phyloP scores from a whole-genome alignment of 2,797 vertebrate species.

The Prionace glauca region DNA sequence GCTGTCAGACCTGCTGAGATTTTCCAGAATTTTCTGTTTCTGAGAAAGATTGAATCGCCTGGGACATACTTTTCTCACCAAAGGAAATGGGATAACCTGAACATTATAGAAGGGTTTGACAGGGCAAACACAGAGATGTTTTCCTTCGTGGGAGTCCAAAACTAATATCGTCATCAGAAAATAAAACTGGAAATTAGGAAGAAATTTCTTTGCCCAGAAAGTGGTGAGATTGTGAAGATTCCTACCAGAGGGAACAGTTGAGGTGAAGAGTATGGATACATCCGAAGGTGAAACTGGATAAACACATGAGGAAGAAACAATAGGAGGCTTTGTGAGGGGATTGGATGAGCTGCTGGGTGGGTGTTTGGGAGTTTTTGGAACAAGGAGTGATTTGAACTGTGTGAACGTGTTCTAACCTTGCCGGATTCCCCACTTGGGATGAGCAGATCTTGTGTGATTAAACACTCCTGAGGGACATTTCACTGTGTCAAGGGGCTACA shows the following conservation, averaged over 20 bases:
- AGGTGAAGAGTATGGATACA: neutral
- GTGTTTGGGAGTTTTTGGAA: neutral
- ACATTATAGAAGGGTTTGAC: neutral
- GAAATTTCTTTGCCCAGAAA: neutral
- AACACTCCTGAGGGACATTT: neutral
- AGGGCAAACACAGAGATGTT: neutral
- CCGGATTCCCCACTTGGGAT: neutral
- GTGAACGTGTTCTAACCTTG: neutral
- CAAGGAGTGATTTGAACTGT: neutral
- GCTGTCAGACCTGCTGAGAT: no score
- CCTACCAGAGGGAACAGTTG: neutral
- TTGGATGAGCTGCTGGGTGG: neutral
- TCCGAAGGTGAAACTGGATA: neutral
- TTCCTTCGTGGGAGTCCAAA: neutral
- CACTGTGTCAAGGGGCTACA: neutral
- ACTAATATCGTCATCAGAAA: neutral
- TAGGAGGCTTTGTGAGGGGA: neutral
- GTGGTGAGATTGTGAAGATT: neutral
- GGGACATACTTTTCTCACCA: neutral
- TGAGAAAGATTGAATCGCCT: neutral
- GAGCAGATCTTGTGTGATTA: neutral
- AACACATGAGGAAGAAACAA: neutral
- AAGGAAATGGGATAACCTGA: neutral
- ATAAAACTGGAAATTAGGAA: neutral
- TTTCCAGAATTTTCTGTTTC: no score